Conservation (phyloP, 30 jellyfish, hydroid and myxozoan species). For the Chironex yamaguchii region DNA sequence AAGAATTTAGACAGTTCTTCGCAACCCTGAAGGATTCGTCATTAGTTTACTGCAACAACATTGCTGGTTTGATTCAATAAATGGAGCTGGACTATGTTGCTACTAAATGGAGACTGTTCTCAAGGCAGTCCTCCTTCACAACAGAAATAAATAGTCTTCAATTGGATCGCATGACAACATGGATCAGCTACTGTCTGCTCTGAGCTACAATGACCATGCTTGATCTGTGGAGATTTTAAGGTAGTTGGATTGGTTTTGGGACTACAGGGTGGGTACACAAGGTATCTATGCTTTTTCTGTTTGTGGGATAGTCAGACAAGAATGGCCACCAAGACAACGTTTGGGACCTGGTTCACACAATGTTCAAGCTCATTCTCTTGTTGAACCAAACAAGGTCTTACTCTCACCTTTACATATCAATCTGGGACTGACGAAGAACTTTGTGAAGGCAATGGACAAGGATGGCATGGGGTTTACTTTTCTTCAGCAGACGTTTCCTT, state of each 20-base stretch:
- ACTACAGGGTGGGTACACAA: conserved; percentile 1
- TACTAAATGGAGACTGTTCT: no score
- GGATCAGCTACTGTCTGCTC: no score
- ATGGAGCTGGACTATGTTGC: no score
- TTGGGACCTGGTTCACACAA: neutral
- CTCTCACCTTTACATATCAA: neutral
- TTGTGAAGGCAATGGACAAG: neutral
- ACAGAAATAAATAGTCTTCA: no score
- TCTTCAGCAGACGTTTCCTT: neutral
- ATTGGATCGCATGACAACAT: no score
- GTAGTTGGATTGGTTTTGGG: neutral
- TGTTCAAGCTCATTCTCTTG: neutral
- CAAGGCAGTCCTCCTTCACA: no score
- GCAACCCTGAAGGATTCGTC: no score
- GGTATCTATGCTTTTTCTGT: neutral
- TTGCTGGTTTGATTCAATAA: no score
- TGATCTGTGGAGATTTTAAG: neutral
- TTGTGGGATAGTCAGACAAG: neutral
- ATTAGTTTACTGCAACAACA: no score
- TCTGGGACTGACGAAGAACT: neutral
- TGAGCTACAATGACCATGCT: neutral
- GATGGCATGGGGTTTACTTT: neutral
- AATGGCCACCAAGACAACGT: neutral
- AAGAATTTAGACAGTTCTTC: no score
- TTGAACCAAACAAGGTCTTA: neutral